phyloP scores from a whole-genome alignment of 2,888 invertebrate genomes.

The Lycocerus yunnanus region DNA sequence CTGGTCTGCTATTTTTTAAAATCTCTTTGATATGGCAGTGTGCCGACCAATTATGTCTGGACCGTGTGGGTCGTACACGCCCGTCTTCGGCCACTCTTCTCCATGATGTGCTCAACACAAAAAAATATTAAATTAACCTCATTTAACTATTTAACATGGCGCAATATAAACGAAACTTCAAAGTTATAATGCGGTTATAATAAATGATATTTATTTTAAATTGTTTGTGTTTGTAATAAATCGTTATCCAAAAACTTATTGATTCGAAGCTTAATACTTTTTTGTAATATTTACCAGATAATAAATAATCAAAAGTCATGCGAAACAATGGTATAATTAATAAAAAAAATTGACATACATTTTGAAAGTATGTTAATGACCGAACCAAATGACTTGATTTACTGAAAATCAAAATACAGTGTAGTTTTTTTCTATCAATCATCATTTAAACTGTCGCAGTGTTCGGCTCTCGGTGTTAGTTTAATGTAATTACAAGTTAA shows the following conservation, averaged over 20 bases:
- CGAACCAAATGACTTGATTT: slow-evolving; percentile 2
- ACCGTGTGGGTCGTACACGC: slow-evolving; percentile 52
- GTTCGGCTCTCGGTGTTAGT: slow-evolving; percentile 49
- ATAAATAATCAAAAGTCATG: neutral
- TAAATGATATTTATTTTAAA: neutral
- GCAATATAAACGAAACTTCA: slow-evolving; percentile 4
- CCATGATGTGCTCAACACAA: slow-evolving; percentile 43
- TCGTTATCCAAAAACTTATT: neutral
- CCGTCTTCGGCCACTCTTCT: slow-evolving; percentile 41
- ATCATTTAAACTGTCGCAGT: slow-evolving; percentile 53
- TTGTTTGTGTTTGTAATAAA: neutral
- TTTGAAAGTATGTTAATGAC: neutral
- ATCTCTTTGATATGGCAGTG: slow-evolving; percentile 49
- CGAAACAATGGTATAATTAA: neutral
- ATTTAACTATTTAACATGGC: slow-evolving; percentile 40
- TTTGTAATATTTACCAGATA: neutral
- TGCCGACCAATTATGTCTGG: slow-evolving; percentile 55
- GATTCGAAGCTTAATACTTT: neutral
- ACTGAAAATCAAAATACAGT: slow-evolving; percentile 18
- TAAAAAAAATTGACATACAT: neutral
- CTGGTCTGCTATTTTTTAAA: slow-evolving; percentile 26
- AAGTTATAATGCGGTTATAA: neutral
- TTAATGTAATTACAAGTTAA: slow-evolving; percentile 55
- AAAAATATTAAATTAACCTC: slow-evolving; percentile 47
- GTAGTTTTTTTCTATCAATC: slow-evolving; percentile 51